These are phyloP conservation scores for Philotrypesis tridentata DNA, from an alignment of 1,140 invertebrate species.

Conservation along the genomic window DNA sequence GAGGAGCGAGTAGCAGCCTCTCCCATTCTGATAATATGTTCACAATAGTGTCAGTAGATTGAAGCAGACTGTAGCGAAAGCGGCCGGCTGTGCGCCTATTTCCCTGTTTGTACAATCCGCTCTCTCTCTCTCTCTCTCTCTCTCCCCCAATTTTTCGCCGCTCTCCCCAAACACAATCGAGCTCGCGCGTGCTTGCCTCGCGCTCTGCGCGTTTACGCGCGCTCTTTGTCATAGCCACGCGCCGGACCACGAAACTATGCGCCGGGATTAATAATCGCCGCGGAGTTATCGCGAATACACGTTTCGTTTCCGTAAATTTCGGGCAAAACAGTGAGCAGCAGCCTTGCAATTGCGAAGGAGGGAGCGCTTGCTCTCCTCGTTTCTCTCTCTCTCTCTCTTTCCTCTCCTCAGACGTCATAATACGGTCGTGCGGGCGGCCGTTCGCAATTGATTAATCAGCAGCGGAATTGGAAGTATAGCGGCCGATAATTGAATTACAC, in stretches of 20 bases:
- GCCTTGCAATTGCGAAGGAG: background rate
- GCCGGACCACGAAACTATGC: conserved; percentile 12
- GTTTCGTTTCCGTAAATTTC: background rate
- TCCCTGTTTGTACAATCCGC: conserved; percentile 65
- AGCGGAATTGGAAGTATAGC: conserved; percentile 66
- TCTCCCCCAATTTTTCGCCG: conserved; percentile 48
- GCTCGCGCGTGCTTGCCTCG: background rate
- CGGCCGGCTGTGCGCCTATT: conserved; percentile 60
- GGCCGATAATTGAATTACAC: conserved; percentile 62
- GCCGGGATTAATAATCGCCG: conserved; percentile 24
- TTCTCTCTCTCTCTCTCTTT: no score
- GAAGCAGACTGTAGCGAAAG: conserved; percentile 62
- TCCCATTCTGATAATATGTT: conserved; percentile 47
- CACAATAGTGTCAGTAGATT: conserved; percentile 49
- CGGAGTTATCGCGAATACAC: no score
- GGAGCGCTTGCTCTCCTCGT: no score
- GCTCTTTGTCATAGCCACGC: conserved; percentile 11
- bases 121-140: conserved; percentile 54
- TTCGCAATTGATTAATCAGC: conserved; percentile 71
- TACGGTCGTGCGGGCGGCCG: conserved; percentile 53
- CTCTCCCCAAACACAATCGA: conserved; percentile 21
- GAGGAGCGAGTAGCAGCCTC: background rate
- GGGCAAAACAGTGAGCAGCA: no score
- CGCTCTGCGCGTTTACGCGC: background rate
- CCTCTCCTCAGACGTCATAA: no score